A percentile compares a stretch with the other conserved stretches of the same genome.
phyloP scores from a whole-genome alignment of 2,888 invertebrate genomes.

The Stegana nigrithorax region DNA sequence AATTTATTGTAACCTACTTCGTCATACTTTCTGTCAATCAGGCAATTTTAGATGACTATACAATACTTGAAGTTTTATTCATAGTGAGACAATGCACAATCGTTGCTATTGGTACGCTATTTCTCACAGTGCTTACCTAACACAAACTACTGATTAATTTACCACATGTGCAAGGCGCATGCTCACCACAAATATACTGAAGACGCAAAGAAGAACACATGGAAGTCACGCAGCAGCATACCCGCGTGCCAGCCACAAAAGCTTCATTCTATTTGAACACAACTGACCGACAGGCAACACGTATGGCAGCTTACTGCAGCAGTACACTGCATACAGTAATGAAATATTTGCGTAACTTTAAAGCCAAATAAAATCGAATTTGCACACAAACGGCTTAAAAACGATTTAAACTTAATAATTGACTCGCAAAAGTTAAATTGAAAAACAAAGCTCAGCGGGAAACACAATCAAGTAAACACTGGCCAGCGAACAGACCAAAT shows the following conservation, averaged over 20 bases:
- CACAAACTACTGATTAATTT: neutral
- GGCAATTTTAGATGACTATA: no score
- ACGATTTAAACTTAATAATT: constrained; percentile 51
- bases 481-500: no score
- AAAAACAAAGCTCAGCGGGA: constrained; percentile 35
- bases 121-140: constrained; percentile 7
- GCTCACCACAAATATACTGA: constrained; percentile 50
- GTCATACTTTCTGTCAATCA: no score
- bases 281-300: neutral
- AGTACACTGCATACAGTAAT: neutral
- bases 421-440: constrained; percentile 54
- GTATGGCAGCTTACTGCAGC: neutral
- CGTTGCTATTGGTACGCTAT: neutral
- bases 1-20: no score
- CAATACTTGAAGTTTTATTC: no score
- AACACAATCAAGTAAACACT: no score
- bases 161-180: constrained; percentile 35
- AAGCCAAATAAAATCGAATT: constrained; percentile 6
- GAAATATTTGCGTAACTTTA: neutral
- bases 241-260: no score
- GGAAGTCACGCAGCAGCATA: no score
- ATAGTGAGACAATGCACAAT: no score
- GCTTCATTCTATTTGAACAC: neutral
- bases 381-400: constrained; percentile 38
- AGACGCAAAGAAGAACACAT: no score